Base-by-base conservation (phyloP, 2,113 vertebrate genomes). In the Lates calcarifer region DNA sequence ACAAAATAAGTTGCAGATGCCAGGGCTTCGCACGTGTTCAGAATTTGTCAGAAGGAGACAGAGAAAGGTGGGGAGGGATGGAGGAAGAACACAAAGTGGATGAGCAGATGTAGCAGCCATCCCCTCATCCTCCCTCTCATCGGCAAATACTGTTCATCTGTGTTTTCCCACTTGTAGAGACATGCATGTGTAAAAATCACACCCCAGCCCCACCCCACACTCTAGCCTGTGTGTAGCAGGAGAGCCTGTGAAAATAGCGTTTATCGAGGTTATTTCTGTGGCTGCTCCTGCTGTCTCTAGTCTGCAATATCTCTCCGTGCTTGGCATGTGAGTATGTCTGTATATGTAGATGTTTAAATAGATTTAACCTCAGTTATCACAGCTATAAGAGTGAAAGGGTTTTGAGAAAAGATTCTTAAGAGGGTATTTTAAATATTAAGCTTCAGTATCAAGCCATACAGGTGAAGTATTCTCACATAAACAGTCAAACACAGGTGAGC, bases 1-100 rank as follows among this genome's bases (percentile, higher is more conserved):
- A 89, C 47, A 86, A 88, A 75, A 69, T 49, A 76, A 69, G 74
- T 56, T n/a, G 39, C 68, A 60, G 60, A 74, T 61, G 74, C 35
- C 31, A 5, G 9, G 29, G 43, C 33, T 71, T 43, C 65, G 43
- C 53, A 77, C 14, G 8, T 58, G 63, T 63, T 74, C 39, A 13
- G 62, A 80, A 65, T 65, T 60, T 22, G 63, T 51, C 33, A 35
- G 53, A 33, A 15, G 14, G 9, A 55, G 13, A 13, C 28, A 31
- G 6, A 26, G 24, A 13, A 10, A 35, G 43, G 39, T 17, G 68
- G 29, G 45, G 28, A 56, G 22, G 11, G 47, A 51, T 20, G 1
- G 24, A 37, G 47, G 12, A 60, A 29, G 39, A 77, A 77, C 6
- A 29, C 24, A 24, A 79, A 61, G 43, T 33, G 57, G 22, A 62